These are phyloP conservation scores for Pachypanchax playfairii DNA, from an alignment of 2,113 vertebrate genomes.

Conservation along the genomic window DNA sequence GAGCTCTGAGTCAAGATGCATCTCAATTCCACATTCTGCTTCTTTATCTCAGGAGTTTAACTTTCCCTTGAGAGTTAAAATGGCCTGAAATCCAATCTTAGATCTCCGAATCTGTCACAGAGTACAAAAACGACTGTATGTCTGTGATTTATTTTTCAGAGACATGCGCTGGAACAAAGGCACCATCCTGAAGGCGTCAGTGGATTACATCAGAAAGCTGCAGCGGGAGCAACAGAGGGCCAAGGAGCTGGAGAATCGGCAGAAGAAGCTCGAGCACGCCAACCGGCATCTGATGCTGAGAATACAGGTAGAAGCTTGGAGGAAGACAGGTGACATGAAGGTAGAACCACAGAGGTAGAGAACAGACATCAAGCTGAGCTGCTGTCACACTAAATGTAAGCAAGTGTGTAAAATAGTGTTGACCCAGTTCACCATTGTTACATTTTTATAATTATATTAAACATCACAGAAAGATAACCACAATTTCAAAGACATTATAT, in stretches of 20 bases:
- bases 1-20: too few species aligned
- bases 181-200: constrained; percentile 96
- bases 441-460: too few species aligned
- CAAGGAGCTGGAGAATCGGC: constrained; percentile 93
- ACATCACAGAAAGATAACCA: too few species aligned
- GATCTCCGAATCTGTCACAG: neutral
- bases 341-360: neutral
- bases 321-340: neutral
- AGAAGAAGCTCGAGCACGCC: constrained; percentile 94
- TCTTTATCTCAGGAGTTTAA: too few species aligned
- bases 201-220: constrained; percentile 96
- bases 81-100: neutral
- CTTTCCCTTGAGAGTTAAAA: neutral
- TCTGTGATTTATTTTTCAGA: constrained; percentile 74
- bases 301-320: constrained; percentile 86
- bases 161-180: constrained; percentile 99
- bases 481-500: too few species aligned
- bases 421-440: too few species aligned
- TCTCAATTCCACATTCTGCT: neutral
- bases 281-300: constrained; percentile 93
- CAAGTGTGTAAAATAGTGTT: too few species aligned
- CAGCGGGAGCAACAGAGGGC: constrained; percentile 93
- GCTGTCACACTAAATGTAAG: too few species aligned
- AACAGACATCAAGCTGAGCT: too few species aligned
- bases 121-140: constrained; percentile 2